A percentile compares a stretch with the other conserved stretches of the same genome.
phyloP scores from a whole-genome alignment of 2,113 vertebrate species.

The Lepus timidus region DNA sequence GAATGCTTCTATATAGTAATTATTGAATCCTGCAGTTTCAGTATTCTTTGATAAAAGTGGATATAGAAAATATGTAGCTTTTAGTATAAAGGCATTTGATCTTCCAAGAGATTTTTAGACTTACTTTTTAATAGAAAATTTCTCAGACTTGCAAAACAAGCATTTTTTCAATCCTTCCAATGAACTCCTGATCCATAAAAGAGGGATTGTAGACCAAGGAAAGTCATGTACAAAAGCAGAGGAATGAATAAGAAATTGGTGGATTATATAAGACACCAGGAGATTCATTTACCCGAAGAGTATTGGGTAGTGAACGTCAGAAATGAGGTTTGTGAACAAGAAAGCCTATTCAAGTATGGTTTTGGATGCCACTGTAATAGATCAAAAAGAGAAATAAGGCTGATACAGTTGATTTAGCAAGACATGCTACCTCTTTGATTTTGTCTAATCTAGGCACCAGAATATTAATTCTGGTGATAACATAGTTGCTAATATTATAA shows the following conservation, averaged over 20 bases:
- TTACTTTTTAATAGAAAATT: background rate
- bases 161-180: background rate
- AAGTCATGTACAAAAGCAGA: background rate
- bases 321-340: background rate
- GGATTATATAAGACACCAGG: background rate
- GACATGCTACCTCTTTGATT: background rate
- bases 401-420: conserved; percentile 34
- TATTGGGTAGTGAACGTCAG: background rate
- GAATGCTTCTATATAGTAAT: background rate
- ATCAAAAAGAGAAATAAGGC: background rate
- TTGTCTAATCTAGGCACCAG: background rate
- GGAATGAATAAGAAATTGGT: background rate
- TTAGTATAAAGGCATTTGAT: background rate
- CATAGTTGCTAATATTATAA: background rate
- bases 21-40: background rate
- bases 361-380: background rate
- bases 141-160: background rate
- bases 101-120: conserved; percentile 6
- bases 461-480: conserved; percentile 23
- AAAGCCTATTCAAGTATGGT: background rate
- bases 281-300: background rate
- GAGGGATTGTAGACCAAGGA: background rate
- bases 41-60: conserved; percentile 5
- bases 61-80: background rate
- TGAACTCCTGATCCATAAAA: background rate